These are phyloP conservation scores for Drosophila kokeensis DNA, from an alignment of 2,888 invertebrate species.

Conservation along the genomic window DNA sequence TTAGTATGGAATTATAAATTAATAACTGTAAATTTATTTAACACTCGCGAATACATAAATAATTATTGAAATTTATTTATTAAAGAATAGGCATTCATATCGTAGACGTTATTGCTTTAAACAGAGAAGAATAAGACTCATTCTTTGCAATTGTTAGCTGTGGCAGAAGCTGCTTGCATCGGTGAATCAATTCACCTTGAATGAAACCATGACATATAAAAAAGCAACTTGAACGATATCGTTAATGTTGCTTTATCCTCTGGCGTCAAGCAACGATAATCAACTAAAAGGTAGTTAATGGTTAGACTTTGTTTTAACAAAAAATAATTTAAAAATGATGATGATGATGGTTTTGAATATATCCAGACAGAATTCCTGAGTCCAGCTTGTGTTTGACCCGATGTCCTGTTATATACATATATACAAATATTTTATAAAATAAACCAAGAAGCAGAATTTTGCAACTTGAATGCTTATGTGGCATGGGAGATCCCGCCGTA, in stretches of 20 bases:
- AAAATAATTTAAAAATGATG: neutral
- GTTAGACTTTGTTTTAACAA: neutral
- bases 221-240: slow-evolving; percentile 38
- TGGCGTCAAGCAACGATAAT: neutral
- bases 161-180: neutral
- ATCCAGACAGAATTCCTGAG: neutral
- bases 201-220: neutral
- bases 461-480: too few relatives aligned
- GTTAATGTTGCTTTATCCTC: slow-evolving; percentile 51
- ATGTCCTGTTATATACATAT: slow-evolving; percentile 1
- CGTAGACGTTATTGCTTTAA: slow-evolving; percentile 25
- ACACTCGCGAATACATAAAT: neutral
- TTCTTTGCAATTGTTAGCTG: neutral
- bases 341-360: neutral
- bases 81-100: neutral
- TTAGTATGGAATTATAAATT: neutral
- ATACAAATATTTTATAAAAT: neutral
- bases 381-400: slow-evolving; percentile 25
- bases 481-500: neutral
- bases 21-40: neutral
- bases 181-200: neutral
- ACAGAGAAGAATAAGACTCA: slow-evolving; percentile 11
- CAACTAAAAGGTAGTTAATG: neutral
- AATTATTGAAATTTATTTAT: neutral
- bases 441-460: neutral